Evolutionary conservation across 2,888 invertebrate genomes (phyloP).

Genomic region (Idaea dimidiata): DNA sequence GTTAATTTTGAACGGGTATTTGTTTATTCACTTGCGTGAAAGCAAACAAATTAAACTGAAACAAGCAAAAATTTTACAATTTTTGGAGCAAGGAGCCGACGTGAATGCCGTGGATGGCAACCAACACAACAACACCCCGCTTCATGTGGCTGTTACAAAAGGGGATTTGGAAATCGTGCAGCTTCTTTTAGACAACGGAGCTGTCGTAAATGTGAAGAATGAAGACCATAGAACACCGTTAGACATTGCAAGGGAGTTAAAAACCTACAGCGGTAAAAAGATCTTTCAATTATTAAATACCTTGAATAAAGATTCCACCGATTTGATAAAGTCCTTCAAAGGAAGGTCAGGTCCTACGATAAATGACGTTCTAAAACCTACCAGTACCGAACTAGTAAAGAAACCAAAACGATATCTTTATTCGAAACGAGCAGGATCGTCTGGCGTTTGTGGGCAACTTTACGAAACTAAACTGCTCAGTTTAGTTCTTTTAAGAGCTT

Average conservation of each 20-base stretch:
- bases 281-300: slow-evolving; percentile 11
- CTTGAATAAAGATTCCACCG: neutral
- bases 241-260: slow-evolving; percentile 24
- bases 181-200: slow-evolving; percentile 29
- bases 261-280: slow-evolving; percentile 12
- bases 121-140: slow-evolving; percentile 26
- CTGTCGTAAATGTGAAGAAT: slow-evolving; percentile 23
- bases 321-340: neutral
- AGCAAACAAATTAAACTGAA: slow-evolving; percentile 20
- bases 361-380: slow-evolving; percentile 4
- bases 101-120: slow-evolving; percentile 34
- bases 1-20: slow-evolving; percentile 16
- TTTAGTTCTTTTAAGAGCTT: slow-evolving; percentile 36
- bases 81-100: slow-evolving; percentile 29
- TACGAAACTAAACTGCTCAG: slow-evolving; percentile 39
- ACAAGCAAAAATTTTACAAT: slow-evolving; percentile 22
- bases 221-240: slow-evolving; percentile 27
- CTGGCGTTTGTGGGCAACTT: slow-evolving; percentile 27
- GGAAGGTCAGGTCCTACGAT: neutral
- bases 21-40: slow-evolving; percentile 28
- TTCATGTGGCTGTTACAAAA: slow-evolving; percentile 32
- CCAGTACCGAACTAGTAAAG: slow-evolving; percentile 5
- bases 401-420: slow-evolving; percentile 6
- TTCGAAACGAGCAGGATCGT: slow-evolving; percentile 23
- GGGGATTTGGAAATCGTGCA: slow-evolving; percentile 25